A percentile compares a stretch with the other conserved stretches of the same genome.
Conservation (phyloP, 1,140 invertebrate species). For the Matsumurasca onukii region DNA sequence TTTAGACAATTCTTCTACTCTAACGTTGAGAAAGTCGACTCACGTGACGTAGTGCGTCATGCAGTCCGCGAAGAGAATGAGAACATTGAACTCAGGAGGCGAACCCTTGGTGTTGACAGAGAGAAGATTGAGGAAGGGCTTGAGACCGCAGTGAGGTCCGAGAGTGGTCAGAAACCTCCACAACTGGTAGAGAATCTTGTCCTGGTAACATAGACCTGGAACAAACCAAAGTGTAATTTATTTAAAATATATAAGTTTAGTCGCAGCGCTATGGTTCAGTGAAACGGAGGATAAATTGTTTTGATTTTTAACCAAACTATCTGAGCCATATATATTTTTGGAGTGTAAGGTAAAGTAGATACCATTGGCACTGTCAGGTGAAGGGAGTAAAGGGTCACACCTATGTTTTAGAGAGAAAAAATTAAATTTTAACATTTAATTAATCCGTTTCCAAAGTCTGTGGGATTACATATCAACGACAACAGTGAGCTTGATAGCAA, state of each 20-base stretch:
- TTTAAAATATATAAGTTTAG: constrained; percentile 18
- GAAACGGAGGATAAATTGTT: constrained; percentile 27
- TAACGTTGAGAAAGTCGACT: no score
- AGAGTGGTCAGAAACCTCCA: constrained; percentile 90
- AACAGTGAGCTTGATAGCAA: no score
- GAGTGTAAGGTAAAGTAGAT: constrained; percentile 21
- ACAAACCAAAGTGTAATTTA: constrained; percentile 22
- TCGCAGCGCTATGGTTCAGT: no score
- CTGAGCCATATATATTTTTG: not conserved
- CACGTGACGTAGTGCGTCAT: constrained; percentile 98
- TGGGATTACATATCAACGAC: no score
- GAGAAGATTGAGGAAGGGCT: constrained; percentile 86
- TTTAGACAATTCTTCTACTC: no score
- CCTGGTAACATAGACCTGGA: constrained; percentile 89
- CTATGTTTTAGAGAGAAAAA: no score
- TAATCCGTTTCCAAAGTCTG: no score
- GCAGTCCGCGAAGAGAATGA: constrained; percentile 93
- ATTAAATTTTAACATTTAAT: no score
- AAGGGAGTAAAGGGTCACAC: no score
- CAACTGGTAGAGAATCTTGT: constrained; percentile 83
- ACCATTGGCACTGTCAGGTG: no score
- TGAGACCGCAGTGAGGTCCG: constrained; percentile 85
- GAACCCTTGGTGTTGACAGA: constrained; percentile 73
- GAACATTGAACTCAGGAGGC: constrained; percentile 84
- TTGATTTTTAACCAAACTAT: constrained; percentile 1